A percentile compares a stretch with the other conserved stretches of the same genome.
Conservation (phyloP, 2,888 invertebrate genomes). For the Eucera pruinosa region DNA sequence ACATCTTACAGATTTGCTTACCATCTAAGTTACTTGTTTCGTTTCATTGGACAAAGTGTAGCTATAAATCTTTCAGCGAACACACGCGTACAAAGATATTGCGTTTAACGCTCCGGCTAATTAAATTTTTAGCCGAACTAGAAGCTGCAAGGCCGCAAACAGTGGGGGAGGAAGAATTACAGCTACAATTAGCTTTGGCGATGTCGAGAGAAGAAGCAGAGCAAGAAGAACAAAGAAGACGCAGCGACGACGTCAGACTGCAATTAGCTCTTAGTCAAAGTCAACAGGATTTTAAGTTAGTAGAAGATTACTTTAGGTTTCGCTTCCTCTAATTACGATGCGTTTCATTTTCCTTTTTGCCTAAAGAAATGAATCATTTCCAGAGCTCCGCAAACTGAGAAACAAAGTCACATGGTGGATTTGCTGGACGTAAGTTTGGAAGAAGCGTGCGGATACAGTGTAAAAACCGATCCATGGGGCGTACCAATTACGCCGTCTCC, state of each 20-base stretch:
- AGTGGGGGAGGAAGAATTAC: slow-evolving; percentile 98
- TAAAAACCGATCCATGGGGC: slow-evolving; percentile 91
- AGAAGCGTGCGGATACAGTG: slow-evolving; percentile 86
- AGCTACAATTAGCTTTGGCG: slow-evolving; percentile 98
- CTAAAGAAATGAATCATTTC: slow-evolving; percentile 48
- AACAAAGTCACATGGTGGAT: slow-evolving; percentile 92
- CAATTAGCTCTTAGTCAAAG: slow-evolving; percentile 98
- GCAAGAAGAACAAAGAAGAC: slow-evolving; percentile 95
- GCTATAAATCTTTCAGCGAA: slow-evolving; percentile 8
- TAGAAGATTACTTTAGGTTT: slow-evolving; percentile 60
- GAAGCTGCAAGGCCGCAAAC: slow-evolving; percentile 98
- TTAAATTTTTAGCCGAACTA: slow-evolving; percentile 87
- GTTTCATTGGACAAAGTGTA: too few relatives aligned
- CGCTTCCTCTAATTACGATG: background rate
- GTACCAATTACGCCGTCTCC: slow-evolving; percentile 86
- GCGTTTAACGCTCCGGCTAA: background rate
- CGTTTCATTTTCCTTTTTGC: background rate
- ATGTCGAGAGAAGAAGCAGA: slow-evolving; percentile 99
- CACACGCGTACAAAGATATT: background rate
- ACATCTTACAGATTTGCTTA: too few relatives aligned
- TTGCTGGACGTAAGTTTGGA: slow-evolving; percentile 92
- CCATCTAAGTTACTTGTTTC: too few relatives aligned
- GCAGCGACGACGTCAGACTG: slow-evolving; percentile 97
- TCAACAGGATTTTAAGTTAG: slow-evolving; percentile 95
- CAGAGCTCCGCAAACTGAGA: slow-evolving; percentile 82